phyloP scores from a whole-genome alignment of 2,888 invertebrate species.

The Uloborus plumipes region DNA sequence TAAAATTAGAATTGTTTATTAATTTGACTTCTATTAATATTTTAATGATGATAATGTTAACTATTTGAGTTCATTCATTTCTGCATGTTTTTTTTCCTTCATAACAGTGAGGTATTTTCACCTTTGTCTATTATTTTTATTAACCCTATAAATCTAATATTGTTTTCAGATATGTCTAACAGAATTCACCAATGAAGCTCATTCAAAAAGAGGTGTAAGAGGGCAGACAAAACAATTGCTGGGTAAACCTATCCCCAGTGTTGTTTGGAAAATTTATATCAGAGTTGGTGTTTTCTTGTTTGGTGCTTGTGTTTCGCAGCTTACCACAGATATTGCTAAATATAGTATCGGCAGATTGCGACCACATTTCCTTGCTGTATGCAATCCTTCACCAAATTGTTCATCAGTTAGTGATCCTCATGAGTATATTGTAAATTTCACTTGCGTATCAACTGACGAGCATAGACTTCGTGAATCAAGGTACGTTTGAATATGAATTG shows the following conservation, averaged over 20 bases:
- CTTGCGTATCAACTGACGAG: slow-evolving; percentile 67
- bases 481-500: slow-evolving; percentile 9
- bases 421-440: slow-evolving; percentile 69
- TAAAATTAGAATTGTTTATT: too few species aligned
- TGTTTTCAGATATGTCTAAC: slow-evolving; percentile 34
- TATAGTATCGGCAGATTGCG: slow-evolving; percentile 92
- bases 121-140: not conserved
- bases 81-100: too few species aligned
- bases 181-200: slow-evolving; percentile 49
- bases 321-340: slow-evolving; percentile 93
- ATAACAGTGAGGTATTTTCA: too few species aligned
- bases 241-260: slow-evolving; percentile 41
- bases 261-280: slow-evolving; percentile 58
- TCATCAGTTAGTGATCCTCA: slow-evolving; percentile 65
- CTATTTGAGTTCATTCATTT: too few species aligned
- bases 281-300: slow-evolving; percentile 80
- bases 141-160: not conserved
- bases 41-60: too few species aligned
- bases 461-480: slow-evolving; percentile 54
- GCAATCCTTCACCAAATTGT: slow-evolving; percentile 76
- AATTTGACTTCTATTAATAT: too few species aligned
- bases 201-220: slow-evolving; percentile 18
- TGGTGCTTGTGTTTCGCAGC: slow-evolving; percentile 86
- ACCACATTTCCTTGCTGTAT: slow-evolving; percentile 94
- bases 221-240: slow-evolving; percentile 31